A percentile compares a stretch with the other conserved stretches of the same genome.
Evolutionary conservation across 2,888 invertebrate species (phyloP).

Genomic region (Clostera curtula): DNA sequence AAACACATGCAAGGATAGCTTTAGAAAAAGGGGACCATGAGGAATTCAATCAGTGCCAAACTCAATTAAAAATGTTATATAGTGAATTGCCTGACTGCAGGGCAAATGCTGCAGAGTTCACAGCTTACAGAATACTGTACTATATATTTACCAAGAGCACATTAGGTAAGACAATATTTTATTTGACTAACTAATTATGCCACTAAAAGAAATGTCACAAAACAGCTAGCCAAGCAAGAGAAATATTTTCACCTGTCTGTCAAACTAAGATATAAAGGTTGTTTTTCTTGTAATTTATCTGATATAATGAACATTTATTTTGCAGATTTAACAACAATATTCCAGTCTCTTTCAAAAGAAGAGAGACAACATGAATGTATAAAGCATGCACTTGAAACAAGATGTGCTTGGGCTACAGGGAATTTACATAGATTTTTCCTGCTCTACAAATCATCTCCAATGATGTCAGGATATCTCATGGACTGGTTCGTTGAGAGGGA

Average conservation of each 20-base stretch:
- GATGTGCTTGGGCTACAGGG: slow-evolving; percentile 94
- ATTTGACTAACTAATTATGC: neutral
- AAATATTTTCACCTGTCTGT: no score
- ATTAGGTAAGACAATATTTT: slow-evolving; percentile 79
- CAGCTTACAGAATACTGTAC: slow-evolving; percentile 96
- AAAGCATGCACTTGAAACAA: slow-evolving; percentile 88
- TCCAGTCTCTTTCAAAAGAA: slow-evolving; percentile 84
- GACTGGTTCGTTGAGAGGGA: slow-evolving; percentile 99
- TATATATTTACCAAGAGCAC: slow-evolving; percentile 99
- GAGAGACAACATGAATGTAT: slow-evolving; percentile 89
- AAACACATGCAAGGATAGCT: slow-evolving; percentile 98
- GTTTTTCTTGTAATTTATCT: neutral
- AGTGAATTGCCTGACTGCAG: slow-evolving; percentile 80
- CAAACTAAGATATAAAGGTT: no score
- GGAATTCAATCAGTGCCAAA: slow-evolving; percentile 99
- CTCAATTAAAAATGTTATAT: slow-evolving; percentile 97
- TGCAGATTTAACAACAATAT: slow-evolving; percentile 93
- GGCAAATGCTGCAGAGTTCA: slow-evolving; percentile 91
- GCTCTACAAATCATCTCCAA: slow-evolving; percentile 90
- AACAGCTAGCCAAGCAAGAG: no score
- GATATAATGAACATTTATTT: slow-evolving; percentile 13
- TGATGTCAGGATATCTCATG: slow-evolving; percentile 97
- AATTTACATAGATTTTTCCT: slow-evolving; percentile 96
- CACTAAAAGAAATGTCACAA: neutral
- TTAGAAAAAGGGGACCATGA: slow-evolving; percentile 98